phyloP scores from a whole-genome alignment of 2,888 invertebrate genomes.

The Notodonta dromedarius region DNA sequence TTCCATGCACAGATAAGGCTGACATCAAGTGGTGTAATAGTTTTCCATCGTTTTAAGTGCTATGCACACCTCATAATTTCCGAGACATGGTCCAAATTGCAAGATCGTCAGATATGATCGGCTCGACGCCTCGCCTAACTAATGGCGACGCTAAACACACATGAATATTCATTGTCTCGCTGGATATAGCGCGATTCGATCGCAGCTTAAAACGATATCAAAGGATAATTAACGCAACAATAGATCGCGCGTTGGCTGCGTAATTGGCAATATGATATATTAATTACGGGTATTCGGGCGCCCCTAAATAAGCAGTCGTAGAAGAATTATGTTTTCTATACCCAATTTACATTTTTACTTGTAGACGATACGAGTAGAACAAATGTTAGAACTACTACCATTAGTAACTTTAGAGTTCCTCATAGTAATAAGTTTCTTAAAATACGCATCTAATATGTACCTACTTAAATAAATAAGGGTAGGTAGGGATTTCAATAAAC shows the following conservation, averaged over 20 bases:
- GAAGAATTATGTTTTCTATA: no score
- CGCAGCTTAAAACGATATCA: constrained; percentile 34
- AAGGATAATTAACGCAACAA: constrained; percentile 14
- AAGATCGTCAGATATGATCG: constrained; percentile 33
- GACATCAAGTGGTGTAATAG: not conserved
- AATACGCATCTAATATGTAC: no score
- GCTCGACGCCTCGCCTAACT: constrained; percentile 36
- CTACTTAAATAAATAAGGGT: no score
- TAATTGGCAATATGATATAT: constrained; percentile 1
- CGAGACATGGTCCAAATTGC: constrained; percentile 12
- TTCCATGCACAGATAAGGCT: not conserved
- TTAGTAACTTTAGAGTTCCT: no score
- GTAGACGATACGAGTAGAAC: no score
- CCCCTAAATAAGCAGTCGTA: not conserved
- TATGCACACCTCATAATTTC: not conserved
- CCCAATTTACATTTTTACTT: no score
- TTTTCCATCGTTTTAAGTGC: not conserved
- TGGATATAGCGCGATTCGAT: constrained; percentile 41
- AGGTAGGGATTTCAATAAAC: no score
- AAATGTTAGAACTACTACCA: no score
- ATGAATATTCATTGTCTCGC: constrained; percentile 48
- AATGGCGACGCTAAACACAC: constrained; percentile 39
- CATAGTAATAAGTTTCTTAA: no score
- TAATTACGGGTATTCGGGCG: not conserved
- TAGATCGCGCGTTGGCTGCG: not conserved